phyloP scores from a whole-genome alignment of 2,888 invertebrate genomes.

The Agrilus biguttatus region DNA sequence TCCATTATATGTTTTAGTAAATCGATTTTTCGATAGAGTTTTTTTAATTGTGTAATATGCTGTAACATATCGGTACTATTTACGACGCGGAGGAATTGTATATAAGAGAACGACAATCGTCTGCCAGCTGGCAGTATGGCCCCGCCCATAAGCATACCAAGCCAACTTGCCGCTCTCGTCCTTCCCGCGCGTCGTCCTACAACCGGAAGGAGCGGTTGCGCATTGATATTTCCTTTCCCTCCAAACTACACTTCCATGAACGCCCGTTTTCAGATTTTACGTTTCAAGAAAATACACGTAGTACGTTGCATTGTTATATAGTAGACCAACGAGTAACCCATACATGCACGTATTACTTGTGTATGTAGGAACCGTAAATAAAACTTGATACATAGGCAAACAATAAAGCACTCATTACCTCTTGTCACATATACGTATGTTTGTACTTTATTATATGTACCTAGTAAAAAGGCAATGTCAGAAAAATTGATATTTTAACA shows the following conservation, averaged over 20 bases:
- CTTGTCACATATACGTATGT: no score
- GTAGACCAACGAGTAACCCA: no score
- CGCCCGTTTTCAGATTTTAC: no score
- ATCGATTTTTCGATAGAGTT: background rate
- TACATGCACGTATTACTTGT: no score
- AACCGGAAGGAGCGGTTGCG: conserved; percentile 11
- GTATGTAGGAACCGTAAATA: no score
- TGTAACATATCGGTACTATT: conserved; percentile 24
- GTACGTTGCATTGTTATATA: no score
- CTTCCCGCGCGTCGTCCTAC: conserved; percentile 19
- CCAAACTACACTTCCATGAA: conserved; percentile 9
- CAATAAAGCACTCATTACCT: no score
- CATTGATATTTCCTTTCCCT: conserved; percentile 17
- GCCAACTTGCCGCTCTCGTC: conserved; percentile 21
- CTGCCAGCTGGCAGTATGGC: conserved; percentile 42
- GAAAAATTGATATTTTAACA: no score
- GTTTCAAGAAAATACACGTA: no score
- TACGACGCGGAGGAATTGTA: conserved; percentile 29
- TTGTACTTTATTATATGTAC: no score
- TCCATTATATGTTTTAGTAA: background rate
- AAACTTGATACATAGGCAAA: no score
- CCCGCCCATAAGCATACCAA: conserved; percentile 34
- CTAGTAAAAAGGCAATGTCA: no score
- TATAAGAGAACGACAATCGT: conserved; percentile 35
- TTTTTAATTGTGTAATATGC: background rate